Conservation (phyloP, 2,113 vertebrate genomes). For the Pongo pygmaeus region DNA sequence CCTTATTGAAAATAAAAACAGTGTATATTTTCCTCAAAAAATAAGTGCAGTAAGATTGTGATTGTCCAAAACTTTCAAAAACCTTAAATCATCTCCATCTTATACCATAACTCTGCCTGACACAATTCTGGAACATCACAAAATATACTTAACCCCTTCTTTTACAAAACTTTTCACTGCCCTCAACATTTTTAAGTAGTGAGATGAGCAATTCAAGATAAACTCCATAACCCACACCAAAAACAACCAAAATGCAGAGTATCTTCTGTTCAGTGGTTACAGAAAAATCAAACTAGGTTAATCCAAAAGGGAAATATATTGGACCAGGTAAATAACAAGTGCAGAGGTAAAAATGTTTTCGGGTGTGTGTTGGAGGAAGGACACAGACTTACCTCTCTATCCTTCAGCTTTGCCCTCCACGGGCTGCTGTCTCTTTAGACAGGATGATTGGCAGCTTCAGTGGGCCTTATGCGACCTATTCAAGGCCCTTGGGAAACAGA, state of each 20-base stretch:
- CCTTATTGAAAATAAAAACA: conserved; percentile 1
- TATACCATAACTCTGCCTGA: background rate
- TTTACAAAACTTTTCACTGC: background rate
- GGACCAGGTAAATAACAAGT: background rate
- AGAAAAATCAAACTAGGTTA: background rate
- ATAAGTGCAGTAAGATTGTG: background rate
- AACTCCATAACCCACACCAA: background rate
- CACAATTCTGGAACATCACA: background rate
- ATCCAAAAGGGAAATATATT: background rate
- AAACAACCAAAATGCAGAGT: background rate
- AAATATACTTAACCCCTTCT: background rate
- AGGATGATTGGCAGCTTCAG: background rate
- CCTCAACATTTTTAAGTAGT: background rate
- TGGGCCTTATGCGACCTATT: background rate
- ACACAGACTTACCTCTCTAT: background rate
- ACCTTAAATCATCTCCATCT: background rate
- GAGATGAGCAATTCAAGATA: background rate
- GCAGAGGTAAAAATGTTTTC: background rate
- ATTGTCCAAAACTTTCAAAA: background rate
- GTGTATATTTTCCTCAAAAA: conserved; percentile 7
- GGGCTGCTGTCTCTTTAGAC: background rate
- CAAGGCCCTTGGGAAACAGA: background rate
- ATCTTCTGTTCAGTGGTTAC: background rate
- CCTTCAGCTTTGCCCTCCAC: background rate
- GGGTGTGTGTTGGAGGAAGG: background rate